phyloP scores from a whole-genome alignment of 2,797 vertebrate species.

The Cirrhinus mrigala region DNA sequence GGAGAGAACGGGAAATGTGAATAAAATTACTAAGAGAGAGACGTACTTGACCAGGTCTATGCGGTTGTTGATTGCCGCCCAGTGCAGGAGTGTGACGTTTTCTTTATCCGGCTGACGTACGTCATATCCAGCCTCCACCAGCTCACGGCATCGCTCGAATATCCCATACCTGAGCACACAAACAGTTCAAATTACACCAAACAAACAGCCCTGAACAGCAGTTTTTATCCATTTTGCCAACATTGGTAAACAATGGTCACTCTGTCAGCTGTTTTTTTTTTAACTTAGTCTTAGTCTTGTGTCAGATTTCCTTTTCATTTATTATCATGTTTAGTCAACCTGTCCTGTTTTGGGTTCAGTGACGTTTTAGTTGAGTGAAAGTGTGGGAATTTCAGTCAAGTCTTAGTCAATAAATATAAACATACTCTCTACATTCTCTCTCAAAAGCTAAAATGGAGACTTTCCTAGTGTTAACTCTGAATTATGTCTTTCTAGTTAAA shows the following conservation, averaged over 20 bases:
- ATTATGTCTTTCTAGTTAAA: no score
- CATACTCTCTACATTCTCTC: not conserved
- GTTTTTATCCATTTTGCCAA: not conserved
- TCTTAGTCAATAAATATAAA: not conserved
- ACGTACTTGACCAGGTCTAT: conserved; percentile 98
- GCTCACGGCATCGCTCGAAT: conserved; percentile 95
- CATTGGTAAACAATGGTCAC: not conserved
- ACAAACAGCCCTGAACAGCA: not conserved
- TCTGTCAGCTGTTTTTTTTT: not conserved
- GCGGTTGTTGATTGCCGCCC: conserved; percentile 99
- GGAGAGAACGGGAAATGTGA: not conserved
- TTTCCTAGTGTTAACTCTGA: no score
- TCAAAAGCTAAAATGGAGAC: no score
- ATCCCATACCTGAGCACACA: conserved; percentile 88
- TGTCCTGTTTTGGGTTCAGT: not conserved
- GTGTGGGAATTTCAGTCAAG: not conserved
- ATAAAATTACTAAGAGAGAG: not conserved
- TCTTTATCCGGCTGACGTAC: conserved; percentile 98
- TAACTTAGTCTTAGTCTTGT: not conserved
- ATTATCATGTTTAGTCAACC: not conserved
- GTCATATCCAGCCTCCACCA: conserved; percentile 98
- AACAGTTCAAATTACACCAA: not conserved
- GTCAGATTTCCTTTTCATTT: not conserved
- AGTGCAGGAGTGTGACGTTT: conserved; percentile 97
- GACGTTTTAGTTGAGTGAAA: not conserved